These are phyloP conservation scores for Ageneiosus marmoratus DNA, from an alignment of 2,113 vertebrate genomes.

Conservation along the genomic window DNA sequence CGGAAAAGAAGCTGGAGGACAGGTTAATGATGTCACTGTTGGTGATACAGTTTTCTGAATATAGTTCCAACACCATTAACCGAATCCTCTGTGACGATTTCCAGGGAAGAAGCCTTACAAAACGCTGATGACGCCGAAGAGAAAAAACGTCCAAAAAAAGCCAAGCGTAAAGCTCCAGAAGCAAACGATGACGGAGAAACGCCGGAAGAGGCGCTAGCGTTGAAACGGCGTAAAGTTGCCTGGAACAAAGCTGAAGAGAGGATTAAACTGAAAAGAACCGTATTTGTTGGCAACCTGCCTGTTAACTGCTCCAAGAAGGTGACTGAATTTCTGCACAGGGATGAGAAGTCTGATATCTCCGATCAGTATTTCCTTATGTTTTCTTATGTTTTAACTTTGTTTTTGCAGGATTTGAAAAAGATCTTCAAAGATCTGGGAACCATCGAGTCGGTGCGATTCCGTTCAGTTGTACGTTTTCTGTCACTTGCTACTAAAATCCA, in stretches of 20 bases:
- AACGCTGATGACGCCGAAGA: conserved; percentile 77
- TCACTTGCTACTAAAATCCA: neutral
- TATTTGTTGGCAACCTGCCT: conserved; percentile 94
- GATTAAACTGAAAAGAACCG: conserved; percentile 77
- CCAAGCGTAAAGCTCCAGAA: conserved; percentile 57
- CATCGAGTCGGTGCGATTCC: conserved; percentile 89
- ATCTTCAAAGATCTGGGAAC: conserved; percentile 83
- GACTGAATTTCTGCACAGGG: neutral
- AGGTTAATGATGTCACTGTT: conserved; percentile 68
- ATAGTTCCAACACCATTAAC: neutral
- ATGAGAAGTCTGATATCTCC: neutral
- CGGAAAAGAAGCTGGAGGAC: conserved; percentile 68
- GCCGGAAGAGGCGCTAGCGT: conserved; percentile 30
- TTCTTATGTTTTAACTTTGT: neutral
- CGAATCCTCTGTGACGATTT: neutral
- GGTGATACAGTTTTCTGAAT: no score
- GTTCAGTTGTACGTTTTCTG: conserved; percentile 82
- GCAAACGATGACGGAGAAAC: conserved; percentile 25
- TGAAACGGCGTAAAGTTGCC: conserved; percentile 52
- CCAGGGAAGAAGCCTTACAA: conserved; percentile 79
- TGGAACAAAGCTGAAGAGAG: conserved; percentile 64
- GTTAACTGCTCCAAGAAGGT: conserved; percentile 81
- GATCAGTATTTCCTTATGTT: neutral
- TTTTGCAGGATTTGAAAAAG: conserved; percentile 76
- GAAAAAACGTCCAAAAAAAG: conserved; percentile 29